Percentiles rank a stretch among this genome's conserved stretches.
Evolutionary conservation across 1,140 invertebrate species (phyloP).

Genomic region (Eumaeus atala): DNA sequence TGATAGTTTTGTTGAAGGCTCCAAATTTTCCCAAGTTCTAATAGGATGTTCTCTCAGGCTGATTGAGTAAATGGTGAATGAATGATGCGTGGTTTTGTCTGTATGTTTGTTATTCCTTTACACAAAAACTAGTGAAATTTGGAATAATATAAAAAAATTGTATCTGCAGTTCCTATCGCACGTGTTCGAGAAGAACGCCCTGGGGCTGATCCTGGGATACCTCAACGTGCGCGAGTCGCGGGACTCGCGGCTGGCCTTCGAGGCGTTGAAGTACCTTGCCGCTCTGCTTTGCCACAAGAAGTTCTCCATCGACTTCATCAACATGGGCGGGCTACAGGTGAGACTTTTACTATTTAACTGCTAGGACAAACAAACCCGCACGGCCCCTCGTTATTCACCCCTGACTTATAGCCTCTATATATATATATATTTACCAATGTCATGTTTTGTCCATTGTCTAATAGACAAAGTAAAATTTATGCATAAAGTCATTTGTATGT

Average conservation of each 20-base stretch:
- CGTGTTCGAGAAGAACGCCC: conserved; percentile 93
- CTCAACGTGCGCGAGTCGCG: conserved; percentile 91
- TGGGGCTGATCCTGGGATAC: conserved; percentile 92
- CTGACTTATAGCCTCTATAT: no score
- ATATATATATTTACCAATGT: no score
- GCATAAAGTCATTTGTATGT: no score
- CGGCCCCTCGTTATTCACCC: no score
- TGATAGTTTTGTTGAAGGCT: no score
- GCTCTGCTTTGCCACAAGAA: conserved; percentile 97
- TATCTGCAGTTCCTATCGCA: conserved; percentile 84
- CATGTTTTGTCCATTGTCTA: no score
- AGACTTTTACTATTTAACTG: neutral
- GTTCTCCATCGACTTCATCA: conserved; percentile 96
- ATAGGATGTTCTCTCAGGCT: no score
- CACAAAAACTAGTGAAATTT: neutral
- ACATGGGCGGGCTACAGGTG: conserved; percentile 87
- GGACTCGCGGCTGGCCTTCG: conserved; percentile 94
- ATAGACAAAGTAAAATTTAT: no score
- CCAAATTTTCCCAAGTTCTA: no score
- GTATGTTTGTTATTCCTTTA: neutral
- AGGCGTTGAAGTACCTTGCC: conserved; percentile 94
- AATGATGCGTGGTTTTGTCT: no score
- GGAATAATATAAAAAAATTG: neutral
- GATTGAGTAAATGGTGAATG: no score
- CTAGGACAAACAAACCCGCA: neutral